These are phyloP conservation scores for Sapajus apella DNA, from an alignment of 2,113 vertebrate species.

Conservation along the genomic window DNA sequence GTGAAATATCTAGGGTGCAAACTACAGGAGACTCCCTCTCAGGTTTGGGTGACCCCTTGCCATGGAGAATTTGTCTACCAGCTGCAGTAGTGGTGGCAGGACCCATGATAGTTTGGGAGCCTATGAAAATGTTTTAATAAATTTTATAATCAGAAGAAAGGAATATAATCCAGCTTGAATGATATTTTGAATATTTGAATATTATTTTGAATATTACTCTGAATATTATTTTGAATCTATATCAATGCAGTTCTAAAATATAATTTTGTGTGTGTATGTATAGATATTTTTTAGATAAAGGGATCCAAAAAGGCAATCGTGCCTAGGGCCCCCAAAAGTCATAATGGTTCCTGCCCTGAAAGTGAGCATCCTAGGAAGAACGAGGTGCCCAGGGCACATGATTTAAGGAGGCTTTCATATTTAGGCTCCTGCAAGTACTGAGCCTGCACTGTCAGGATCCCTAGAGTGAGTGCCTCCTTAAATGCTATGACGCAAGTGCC, in stretches of 20 bases:
- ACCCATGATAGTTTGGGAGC: neutral
- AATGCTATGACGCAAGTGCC: neutral
- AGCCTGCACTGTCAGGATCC: neutral
- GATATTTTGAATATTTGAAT: neutral
- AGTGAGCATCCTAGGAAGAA: neutral
- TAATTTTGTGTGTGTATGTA: neutral
- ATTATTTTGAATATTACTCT: too few relatives aligned
- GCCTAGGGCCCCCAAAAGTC: neutral
- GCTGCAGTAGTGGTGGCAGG: neutral
- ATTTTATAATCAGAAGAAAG: constrained; percentile 15
- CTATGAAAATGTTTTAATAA: neutral
- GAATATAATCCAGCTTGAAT: neutral
- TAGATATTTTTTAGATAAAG: neutral
- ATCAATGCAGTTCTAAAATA: neutral
- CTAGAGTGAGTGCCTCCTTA: neutral
- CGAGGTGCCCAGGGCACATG: neutral
- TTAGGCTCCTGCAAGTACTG: neutral
- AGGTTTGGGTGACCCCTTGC: rapidly evolving
- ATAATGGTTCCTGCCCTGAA: neutral
- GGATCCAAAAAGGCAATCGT: neutral
- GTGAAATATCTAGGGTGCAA: neutral
- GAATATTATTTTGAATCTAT: neutral
- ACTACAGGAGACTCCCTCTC: neutral
- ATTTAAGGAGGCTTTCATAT: neutral
- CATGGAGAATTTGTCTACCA: too few relatives aligned